These are phyloP conservation scores for Uria aalge DNA, from an alignment of 2,113 vertebrate species.

Conservation along the genomic window DNA sequence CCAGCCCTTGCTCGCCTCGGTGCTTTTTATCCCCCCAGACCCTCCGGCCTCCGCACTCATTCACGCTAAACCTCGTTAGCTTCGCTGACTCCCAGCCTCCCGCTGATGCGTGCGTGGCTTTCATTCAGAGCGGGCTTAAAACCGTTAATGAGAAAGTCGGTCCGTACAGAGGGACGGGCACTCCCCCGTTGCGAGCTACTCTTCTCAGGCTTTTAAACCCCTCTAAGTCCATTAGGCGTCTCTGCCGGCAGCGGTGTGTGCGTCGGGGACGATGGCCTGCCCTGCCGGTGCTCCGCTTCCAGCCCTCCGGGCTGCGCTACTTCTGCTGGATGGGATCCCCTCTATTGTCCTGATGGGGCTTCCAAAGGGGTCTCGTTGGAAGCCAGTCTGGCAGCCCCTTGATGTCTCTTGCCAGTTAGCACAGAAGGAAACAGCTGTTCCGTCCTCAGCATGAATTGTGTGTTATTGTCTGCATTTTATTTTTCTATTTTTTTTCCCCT, in stretches of 20 bases:
- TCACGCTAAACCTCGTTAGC: background rate
- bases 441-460: fast-evolving
- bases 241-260: background rate
- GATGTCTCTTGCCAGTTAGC: background rate
- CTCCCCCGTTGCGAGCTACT: background rate
- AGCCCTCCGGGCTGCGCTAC: fast-evolving
- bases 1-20: background rate
- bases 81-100: background rate
- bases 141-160: background rate
- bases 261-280: background rate
- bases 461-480: background rate
- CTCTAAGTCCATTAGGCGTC: background rate
- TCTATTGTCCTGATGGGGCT: background rate
- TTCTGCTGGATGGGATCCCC: background rate
- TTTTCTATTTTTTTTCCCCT: too few species aligned
- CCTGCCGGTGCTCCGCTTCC: background rate
- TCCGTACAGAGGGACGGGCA: background rate
- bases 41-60: background rate
- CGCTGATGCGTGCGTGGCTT: background rate
- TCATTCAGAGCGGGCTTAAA: background rate
- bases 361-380: background rate
- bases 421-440: background rate
- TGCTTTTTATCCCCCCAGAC: background rate
- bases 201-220: background rate
- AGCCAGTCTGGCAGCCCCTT: background rate